These are phyloP conservation scores for Danio aesculapii DNA, from an alignment of 2,797 vertebrate species.

Conservation along the genomic window DNA sequence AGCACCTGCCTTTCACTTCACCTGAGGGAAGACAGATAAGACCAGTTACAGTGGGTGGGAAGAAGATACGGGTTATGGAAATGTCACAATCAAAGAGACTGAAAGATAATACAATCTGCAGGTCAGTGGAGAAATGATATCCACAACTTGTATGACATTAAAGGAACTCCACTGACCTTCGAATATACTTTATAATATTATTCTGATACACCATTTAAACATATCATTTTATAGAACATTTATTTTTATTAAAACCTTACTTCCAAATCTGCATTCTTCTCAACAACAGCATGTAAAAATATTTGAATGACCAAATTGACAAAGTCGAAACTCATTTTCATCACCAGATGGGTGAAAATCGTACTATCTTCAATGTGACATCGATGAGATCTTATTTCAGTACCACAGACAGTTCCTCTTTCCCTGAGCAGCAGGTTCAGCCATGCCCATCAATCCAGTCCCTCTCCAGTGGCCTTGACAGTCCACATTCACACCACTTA, in stretches of 20 bases:
- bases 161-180: background rate
- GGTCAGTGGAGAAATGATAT: background rate
- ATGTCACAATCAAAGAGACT: background rate
- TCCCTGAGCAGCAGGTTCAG: conserved; percentile 15
- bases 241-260: background rate
- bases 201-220: background rate
- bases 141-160: background rate
- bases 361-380: background rate
- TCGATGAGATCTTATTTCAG: conserved; percentile 18
- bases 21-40: conserved; percentile 25
- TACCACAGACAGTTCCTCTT: conserved; percentile 41
- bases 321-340: background rate
- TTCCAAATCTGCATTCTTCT: too few relatives aligned
- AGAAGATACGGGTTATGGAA: background rate
- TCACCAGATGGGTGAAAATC: background rate
- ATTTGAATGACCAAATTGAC: too few relatives aligned
- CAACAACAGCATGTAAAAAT: too few relatives aligned
- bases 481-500: background rate
- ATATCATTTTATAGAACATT: background rate
- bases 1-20: conserved; percentile 50
- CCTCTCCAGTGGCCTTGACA: background rate
- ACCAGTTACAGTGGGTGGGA: conserved; percentile 24
- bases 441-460: conserved; percentile 3
- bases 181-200: background rate
- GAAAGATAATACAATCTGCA: background rate